Conservation (phyloP, 2,888 invertebrate genomes). For the Congeria kusceri region DNA sequence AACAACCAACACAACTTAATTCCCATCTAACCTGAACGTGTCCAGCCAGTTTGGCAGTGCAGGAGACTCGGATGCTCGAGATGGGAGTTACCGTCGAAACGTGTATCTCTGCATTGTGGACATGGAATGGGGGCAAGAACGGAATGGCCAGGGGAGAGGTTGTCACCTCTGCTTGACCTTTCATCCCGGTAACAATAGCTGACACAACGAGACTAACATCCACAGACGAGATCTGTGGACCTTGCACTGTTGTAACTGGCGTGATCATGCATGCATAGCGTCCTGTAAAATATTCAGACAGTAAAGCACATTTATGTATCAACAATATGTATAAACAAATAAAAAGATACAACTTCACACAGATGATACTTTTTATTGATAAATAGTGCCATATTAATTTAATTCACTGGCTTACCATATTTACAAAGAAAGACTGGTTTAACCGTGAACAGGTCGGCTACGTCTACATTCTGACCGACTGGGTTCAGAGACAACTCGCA, state of each 20-base stretch:
- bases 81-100: constrained; percentile 77
- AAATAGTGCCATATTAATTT: too few relatives aligned
- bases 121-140: constrained; percentile 81
- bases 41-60: constrained; percentile 64
- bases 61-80: constrained; percentile 74
- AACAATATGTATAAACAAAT: too few relatives aligned
- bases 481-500: constrained; percentile 75
- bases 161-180: constrained; percentile 76
- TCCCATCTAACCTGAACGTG: constrained; percentile 75
- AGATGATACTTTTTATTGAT: too few relatives aligned
- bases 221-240: constrained; percentile 72
- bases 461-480: constrained; percentile 63
- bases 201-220: constrained; percentile 69
- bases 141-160: constrained; percentile 69
- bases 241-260: constrained; percentile 32
- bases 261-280: constrained; percentile 76
- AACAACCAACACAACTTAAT: too few relatives aligned
- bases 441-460: constrained; percentile 75
- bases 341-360: too few relatives aligned
- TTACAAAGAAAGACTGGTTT: constrained; percentile 72
- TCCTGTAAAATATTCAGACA: constrained; percentile 62
- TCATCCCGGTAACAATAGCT: constrained; percentile 66
- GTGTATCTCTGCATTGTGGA: constrained; percentile 79
- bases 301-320: not conserved
- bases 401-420: constrained; percentile 67